Conservation (phyloP, 2,113 vertebrate genomes). For the Solea senegalensis region DNA sequence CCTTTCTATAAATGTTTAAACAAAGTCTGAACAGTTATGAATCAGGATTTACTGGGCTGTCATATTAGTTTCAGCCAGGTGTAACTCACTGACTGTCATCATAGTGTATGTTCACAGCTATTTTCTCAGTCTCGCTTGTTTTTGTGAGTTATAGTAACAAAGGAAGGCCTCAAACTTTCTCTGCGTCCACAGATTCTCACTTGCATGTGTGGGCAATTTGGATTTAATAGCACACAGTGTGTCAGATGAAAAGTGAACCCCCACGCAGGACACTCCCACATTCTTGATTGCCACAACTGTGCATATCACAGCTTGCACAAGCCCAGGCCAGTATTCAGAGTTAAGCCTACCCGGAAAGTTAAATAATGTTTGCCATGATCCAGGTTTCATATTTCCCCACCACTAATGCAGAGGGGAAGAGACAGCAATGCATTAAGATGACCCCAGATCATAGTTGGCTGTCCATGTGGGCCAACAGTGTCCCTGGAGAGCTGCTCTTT, state of each 20-base stretch:
- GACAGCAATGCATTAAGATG: slow-evolving; percentile 66
- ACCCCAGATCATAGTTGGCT: slow-evolving; percentile 69
- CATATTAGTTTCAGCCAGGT: background rate
- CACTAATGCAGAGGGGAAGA: slow-evolving; percentile 70
- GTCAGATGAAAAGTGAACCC: slow-evolving; percentile 57
- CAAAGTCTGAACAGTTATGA: background rate
- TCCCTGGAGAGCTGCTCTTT: slow-evolving; percentile 74
- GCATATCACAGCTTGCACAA: slow-evolving; percentile 64
- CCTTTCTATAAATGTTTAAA: too few relatives aligned
- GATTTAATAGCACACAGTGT: slow-evolving; percentile 46
- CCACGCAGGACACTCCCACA: slow-evolving; percentile 64
- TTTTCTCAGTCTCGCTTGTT: background rate
- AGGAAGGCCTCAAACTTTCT: slow-evolving; percentile 3
- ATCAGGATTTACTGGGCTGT: background rate
- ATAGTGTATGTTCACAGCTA: background rate
- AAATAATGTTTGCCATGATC: slow-evolving; percentile 64
- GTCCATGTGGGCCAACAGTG: slow-evolving; percentile 59
- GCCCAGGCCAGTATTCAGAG: slow-evolving; percentile 46
- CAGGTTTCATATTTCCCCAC: slow-evolving; percentile 67
- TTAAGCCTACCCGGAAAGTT: slow-evolving; percentile 70
- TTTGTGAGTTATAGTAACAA: slow-evolving; percentile 1
- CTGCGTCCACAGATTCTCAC: slow-evolving; percentile 13
- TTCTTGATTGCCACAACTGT: slow-evolving; percentile 72
- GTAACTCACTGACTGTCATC: background rate
- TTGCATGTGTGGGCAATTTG: slow-evolving; percentile 37